These are phyloP conservation scores for Stomatorhinus walkeri DNA, from an alignment of 2,797 vertebrate genomes.

Conservation along the genomic window DNA sequence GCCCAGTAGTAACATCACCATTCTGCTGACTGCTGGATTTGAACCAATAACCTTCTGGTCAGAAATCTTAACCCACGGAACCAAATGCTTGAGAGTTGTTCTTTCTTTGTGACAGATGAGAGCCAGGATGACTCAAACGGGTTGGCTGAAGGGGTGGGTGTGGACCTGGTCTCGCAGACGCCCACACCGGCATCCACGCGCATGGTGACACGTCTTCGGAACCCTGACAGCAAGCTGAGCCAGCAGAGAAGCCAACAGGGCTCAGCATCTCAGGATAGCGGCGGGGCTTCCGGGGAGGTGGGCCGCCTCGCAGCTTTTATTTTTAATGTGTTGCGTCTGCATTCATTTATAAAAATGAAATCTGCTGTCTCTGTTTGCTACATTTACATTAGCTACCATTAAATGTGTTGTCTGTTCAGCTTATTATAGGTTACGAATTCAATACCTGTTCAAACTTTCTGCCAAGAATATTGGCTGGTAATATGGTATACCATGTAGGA, in stretches of 20 bases:
- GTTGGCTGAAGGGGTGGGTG: constrained; percentile 36
- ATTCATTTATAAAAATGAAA: background rate
- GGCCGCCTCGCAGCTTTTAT: constrained; percentile 37
- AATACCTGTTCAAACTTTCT: background rate
- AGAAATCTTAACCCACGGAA: background rate
- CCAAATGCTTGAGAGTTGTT: background rate
- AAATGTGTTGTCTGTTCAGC: background rate
- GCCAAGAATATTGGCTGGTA: background rate
- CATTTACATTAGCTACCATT: background rate
- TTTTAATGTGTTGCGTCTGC: background rate
- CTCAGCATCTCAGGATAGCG: constrained; percentile 66
- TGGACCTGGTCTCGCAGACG: constrained; percentile 46
- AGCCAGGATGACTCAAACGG: constrained; percentile 61
- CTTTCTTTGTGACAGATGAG: constrained; percentile 52
- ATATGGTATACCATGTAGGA: background rate
- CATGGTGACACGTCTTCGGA: constrained; percentile 74
- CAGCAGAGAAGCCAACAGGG: constrained; percentile 73
- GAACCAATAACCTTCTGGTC: background rate
- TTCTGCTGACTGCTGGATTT: background rate
- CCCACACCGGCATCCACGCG: constrained; percentile 55
- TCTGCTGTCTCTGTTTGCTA: background rate
- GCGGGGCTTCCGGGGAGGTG: constrained; percentile 81
- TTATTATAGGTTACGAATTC: background rate
- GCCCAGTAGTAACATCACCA: background rate
- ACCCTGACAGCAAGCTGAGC: constrained; percentile 79